phyloP scores from a whole-genome alignment of 1,140 invertebrate species.

The Metopolophium dirhodum region DNA sequence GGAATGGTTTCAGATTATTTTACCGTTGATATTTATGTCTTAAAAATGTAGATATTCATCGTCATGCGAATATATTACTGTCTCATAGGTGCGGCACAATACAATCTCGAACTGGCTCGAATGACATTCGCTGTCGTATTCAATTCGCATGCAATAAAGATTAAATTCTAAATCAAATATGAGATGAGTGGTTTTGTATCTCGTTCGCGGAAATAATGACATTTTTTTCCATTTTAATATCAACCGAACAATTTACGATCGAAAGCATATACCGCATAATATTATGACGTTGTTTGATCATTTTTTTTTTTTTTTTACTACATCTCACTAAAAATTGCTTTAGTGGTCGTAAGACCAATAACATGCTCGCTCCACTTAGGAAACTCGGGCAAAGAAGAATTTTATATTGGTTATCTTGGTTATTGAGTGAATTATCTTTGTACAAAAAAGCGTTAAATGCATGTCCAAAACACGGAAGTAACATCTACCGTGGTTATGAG shows the following conservation, averaged over 20 bases:
- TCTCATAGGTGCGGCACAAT: too few relatives aligned
- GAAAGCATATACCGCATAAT: neutral
- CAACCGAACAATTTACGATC: neutral
- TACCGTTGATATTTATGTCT: too few relatives aligned
- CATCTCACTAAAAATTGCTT: neutral
- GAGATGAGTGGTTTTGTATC: neutral
- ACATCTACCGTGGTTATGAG: neutral
- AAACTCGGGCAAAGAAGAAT: neutral
- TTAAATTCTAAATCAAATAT: neutral
- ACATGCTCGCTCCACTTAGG: accelerated
- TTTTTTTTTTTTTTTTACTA: neutral
- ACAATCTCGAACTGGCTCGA: neutral
- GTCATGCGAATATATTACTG: too few relatives aligned
- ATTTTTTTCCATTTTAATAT: neutral
- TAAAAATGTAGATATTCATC: too few relatives aligned
- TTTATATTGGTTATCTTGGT: neutral
- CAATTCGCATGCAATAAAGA: neutral
- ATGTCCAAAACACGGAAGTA: neutral
- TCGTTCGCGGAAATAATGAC: neutral
- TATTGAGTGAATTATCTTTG: neutral
- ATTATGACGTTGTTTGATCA: neutral
- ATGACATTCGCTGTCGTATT: neutral
- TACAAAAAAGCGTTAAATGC: neutral
- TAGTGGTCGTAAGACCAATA: neutral
- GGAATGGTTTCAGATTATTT: too few relatives aligned